Evolutionary conservation across 2,888 invertebrate genomes (phyloP).

Genomic region (Apodemia zela): DNA sequence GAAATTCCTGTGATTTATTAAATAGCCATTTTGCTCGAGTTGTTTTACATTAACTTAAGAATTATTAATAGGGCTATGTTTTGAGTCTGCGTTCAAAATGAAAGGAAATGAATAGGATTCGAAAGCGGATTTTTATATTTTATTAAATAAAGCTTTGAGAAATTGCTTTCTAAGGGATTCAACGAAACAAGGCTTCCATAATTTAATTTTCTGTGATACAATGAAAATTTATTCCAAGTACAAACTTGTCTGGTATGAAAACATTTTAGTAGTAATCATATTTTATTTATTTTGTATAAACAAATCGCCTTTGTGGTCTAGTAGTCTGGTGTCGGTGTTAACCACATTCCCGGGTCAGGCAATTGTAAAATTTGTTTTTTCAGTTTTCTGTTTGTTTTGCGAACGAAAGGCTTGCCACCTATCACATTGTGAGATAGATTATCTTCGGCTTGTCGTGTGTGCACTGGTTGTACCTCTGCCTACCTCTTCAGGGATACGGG

Average conservation of each 20-base stretch:
- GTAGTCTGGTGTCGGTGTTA: too few species aligned
- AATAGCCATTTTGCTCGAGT: not conserved
- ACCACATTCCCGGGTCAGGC: too few species aligned
- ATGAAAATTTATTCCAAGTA: not conserved
- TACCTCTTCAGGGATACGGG: too few species aligned
- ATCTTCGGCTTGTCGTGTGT: too few species aligned
- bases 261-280: too few species aligned
- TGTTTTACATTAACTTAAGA: not conserved
- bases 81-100: not conserved
- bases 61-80: not conserved
- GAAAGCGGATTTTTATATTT: constrained; percentile 6
- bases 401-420: too few species aligned
- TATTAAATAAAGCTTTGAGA: not conserved
- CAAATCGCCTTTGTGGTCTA: not conserved
- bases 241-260: too few species aligned
- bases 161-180: constrained; percentile 2
- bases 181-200: not conserved
- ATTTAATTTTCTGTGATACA: not conserved
- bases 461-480: too few species aligned
- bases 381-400: too few species aligned
- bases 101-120: not conserved
- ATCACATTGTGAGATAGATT: too few species aligned
- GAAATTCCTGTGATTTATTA: not conserved
- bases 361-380: too few species aligned
- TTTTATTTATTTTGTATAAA: not conserved